phyloP scores from a whole-genome alignment of 1,140 invertebrate genomes.

The Philaenus spumarius region DNA sequence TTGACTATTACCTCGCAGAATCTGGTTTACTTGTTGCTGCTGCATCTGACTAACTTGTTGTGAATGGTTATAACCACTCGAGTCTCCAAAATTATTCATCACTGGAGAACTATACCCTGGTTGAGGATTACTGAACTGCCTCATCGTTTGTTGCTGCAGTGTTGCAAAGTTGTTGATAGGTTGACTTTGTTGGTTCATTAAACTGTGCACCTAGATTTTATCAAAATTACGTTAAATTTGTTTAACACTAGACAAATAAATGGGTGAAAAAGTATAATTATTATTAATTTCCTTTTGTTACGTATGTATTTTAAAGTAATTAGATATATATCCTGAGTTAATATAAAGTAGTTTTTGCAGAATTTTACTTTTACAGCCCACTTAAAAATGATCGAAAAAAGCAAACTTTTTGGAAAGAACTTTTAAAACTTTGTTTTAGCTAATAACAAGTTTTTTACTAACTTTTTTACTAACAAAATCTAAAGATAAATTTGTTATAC shows the following conservation, averaged over 20 bases:
- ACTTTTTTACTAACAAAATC: too few species aligned
- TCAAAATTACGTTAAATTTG: too few species aligned
- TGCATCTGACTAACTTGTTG: slow-evolving; percentile 19
- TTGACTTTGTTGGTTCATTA: slow-evolving; percentile 8
- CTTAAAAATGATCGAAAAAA: too few species aligned
- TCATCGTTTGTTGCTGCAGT: slow-evolving; percentile 7
- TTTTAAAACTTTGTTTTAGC: too few species aligned
- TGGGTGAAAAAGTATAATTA: too few species aligned
- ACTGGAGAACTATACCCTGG: neutral
- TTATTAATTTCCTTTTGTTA: too few species aligned
- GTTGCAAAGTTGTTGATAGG: slow-evolving; percentile 6
- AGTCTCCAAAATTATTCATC: neutral
- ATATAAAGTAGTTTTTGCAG: too few species aligned
- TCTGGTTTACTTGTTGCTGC: slow-evolving; percentile 52
- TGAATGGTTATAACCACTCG: neutral
- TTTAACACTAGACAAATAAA: too few species aligned
- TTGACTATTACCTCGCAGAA: slow-evolving; percentile 8
- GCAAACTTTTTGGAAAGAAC: too few species aligned
- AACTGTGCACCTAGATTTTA: slow-evolving; percentile 18
- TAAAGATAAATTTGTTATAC: too few species aligned
- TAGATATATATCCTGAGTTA: neutral
- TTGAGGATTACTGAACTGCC: slow-evolving; percentile 14
- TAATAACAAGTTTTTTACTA: too few species aligned
- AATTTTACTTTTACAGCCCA: too few species aligned
- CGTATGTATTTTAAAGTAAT: neutral